Evolutionary conservation across 1,140 invertebrate genomes (phyloP).

Genomic region (Nixonia krombeini): DNA sequence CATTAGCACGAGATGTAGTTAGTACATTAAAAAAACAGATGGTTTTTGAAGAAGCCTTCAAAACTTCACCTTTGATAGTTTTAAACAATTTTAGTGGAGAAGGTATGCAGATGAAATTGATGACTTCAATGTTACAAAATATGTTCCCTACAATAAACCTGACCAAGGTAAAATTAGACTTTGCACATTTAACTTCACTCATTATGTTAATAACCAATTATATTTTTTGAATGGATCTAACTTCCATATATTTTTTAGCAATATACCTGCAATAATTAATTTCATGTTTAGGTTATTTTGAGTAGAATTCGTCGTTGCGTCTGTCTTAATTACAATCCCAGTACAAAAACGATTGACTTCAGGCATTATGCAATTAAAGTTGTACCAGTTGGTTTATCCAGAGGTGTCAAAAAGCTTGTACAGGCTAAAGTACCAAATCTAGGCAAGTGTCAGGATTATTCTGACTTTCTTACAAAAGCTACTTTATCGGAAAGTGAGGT

Average conservation of each 20-base stretch:
- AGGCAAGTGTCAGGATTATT: slow-evolving; percentile 87
- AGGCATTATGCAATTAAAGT: slow-evolving; percentile 91
- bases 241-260: too few species aligned
- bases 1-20: slow-evolving; percentile 87
- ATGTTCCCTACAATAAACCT: slow-evolving; percentile 99
- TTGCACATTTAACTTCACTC: too few species aligned
- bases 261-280: too few species aligned
- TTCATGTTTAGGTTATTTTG: slow-evolving; percentile 93
- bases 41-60: slow-evolving; percentile 85
- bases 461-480: slow-evolving; percentile 91
- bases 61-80: slow-evolving; percentile 89
- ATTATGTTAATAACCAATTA: not conserved
- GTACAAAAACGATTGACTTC: slow-evolving; percentile 91
- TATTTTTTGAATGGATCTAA: too few species aligned
- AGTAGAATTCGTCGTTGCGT: slow-evolving; percentile 92
- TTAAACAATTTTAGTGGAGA: slow-evolving; percentile 94
- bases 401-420: slow-evolving; percentile 94
- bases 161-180: slow-evolving; percentile 76
- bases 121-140: slow-evolving; percentile 96
- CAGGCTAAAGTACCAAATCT: slow-evolving; percentile 94
- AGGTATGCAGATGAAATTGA: slow-evolving; percentile 90
- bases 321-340: slow-evolving; percentile 90
- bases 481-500: slow-evolving; percentile 94
- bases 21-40: slow-evolving; percentile 87
- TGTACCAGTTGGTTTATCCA: slow-evolving; percentile 90